These are phyloP conservation scores for Thunnus thynnus DNA, from an alignment of 2,113 vertebrate genomes.

Conservation along the genomic window DNA sequence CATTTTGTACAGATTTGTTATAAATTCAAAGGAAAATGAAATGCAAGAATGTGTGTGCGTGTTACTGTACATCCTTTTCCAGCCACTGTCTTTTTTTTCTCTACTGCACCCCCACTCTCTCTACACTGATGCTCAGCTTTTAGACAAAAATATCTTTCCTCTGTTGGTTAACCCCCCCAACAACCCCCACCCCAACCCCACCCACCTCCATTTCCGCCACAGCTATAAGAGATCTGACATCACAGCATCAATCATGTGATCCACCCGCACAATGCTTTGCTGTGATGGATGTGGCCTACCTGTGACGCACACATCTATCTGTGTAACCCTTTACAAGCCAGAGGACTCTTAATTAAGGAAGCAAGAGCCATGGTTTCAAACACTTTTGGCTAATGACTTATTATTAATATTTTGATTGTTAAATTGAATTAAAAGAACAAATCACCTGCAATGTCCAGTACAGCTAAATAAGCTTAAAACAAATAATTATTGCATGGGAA, in stretches of 20 bases:
- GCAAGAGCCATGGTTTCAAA: neutral
- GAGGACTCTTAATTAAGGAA: neutral
- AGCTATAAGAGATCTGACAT: constrained; percentile 67
- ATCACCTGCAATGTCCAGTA: no score
- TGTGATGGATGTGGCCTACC: constrained; percentile 67
- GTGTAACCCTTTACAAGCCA: constrained; percentile 65
- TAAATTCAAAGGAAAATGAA: constrained; percentile 3
- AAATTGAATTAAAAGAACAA: neutral
- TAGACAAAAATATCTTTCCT: constrained; percentile 64
- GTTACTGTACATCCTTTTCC: constrained; percentile 43
- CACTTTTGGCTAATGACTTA: neutral
- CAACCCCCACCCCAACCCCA: neutral
- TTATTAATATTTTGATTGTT: neutral
- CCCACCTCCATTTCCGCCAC: constrained; percentile 70
- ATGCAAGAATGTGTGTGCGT: neutral
- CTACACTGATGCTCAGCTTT: constrained; percentile 33
- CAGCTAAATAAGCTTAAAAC: no score
- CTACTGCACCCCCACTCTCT: constrained; percentile 46
- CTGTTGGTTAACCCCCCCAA: constrained; percentile 49
- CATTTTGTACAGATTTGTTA: neutral
- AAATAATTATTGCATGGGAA: no score
- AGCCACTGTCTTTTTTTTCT: constrained; percentile 22
- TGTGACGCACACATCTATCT: constrained; percentile 72
- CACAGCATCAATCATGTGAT: constrained; percentile 71
- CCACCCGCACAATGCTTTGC: constrained; percentile 69